Evolutionary conservation across 2,888 invertebrate genomes (phyloP), one percentile per base, ranked within the genome.

Genomic region (Drosophila subsilvestris): DNA sequence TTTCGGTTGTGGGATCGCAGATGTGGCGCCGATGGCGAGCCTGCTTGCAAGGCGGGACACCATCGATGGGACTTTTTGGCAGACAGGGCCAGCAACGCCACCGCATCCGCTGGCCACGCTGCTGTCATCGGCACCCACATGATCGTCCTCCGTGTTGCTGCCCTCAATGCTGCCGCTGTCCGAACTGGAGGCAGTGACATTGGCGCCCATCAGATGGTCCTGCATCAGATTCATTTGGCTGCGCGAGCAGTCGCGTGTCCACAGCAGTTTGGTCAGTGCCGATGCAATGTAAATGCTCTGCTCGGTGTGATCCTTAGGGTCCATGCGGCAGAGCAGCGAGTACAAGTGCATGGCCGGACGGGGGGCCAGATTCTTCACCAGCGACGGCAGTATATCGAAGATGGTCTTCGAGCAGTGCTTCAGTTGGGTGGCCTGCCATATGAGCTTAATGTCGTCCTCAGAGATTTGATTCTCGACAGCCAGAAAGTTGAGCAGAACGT

Each of bases 371-470:
- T 98, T 97, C 88, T 98, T 96, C 2, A 98, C 98, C 75, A 98
- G 94, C 0, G 97, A 96, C 1, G 97, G 97, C 73, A 98, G 92
- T 48, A 98, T 93, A 92, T 98, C 98, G 90, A 97, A 96, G 71
- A 98, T 98, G 74, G 98, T 98, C 84, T 98, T 96, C 1, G 98
- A 96, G 90, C 98, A 98, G 91, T 98, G 98, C 91, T 98, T 98
- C 56, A 98, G 92, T 91, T 98, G 98, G 1, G 98, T 97, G 0
- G 98, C 97, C 78, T 97, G 97, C 98, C 98, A 98, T 75, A 98
- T 97, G 44, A 96, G 94, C 90, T 98, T 97, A 79, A 98, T 95
- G 84, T 98, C 98, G 65, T 97, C 97, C 63, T 96, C 96, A 0
- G 97, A 97, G 44, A 98, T 96, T 78, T 97, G 95, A 45, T 97